phyloP scores from a whole-genome alignment of 92 coral and sea anemone species.

The Heteractis magnifica region DNA sequence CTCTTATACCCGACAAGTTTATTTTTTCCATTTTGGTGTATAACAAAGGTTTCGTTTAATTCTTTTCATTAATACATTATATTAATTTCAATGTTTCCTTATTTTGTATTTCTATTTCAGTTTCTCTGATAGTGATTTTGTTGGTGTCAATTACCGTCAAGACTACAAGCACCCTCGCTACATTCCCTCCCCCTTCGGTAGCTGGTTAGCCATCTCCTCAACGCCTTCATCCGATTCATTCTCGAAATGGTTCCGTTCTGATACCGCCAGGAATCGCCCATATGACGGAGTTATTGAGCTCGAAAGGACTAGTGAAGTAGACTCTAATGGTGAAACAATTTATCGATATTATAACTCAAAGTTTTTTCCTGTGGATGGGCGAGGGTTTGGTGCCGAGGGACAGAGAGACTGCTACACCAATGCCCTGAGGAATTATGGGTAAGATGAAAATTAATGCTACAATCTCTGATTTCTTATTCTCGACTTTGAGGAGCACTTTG shows the following conservation, averaged over 20 bases:
- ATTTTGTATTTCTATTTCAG: slow-evolving; percentile 27
- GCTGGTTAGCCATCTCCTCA: slow-evolving; percentile 77
- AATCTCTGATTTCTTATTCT: too few relatives aligned
- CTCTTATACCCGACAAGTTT: too few relatives aligned
- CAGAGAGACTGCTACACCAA: slow-evolving; percentile 88
- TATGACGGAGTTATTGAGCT: slow-evolving; percentile 63
- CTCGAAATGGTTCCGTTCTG: slow-evolving; percentile 78
- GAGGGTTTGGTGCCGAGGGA: slow-evolving; percentile 95
- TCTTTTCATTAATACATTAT: not conserved
- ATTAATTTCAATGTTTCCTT: not conserved
- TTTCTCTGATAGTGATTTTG: slow-evolving; percentile 75
- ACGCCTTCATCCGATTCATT: slow-evolving; percentile 56
- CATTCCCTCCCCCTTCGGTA: slow-evolving; percentile 86
- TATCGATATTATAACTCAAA: slow-evolving; percentile 64
- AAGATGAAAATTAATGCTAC: not conserved
- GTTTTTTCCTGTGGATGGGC: slow-evolving; percentile 94
- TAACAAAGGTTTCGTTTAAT: too few relatives aligned
- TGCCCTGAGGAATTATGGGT: slow-evolving; percentile 97
- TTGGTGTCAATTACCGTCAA: slow-evolving; percentile 55
- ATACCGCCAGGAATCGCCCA: slow-evolving; percentile 55
- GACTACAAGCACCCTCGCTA: slow-evolving; percentile 63
- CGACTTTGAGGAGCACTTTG: too few relatives aligned
- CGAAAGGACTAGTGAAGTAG: slow-evolving; percentile 58
- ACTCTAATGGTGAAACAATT: slow-evolving; percentile 61
- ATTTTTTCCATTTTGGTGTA: too few relatives aligned